phyloP scores from a whole-genome alignment of 2,888 invertebrate species.

The Galeopsomyia nigrocyanea region DNA sequence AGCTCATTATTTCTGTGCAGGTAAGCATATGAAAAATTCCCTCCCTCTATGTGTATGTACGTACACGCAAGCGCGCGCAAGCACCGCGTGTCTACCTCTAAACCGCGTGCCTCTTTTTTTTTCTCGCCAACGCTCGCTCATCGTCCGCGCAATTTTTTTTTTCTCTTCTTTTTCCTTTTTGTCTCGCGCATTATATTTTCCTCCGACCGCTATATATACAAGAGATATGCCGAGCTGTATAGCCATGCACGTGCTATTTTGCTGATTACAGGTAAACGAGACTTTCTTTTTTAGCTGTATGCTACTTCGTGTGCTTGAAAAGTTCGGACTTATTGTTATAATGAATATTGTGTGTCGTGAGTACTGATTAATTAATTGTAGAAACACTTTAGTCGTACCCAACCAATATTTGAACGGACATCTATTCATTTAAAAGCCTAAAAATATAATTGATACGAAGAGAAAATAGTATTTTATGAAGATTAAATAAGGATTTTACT shows the following conservation, averaged over 20 bases:
- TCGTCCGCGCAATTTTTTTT: not conserved
- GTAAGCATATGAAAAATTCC: constrained; percentile 68
- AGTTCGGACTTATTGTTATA: not conserved
- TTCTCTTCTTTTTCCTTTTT: constrained; percentile 5
- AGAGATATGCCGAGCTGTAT: too few species aligned
- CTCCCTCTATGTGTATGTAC: constrained; percentile 30
- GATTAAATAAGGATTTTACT: too few species aligned
- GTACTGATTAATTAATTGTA: not conserved
- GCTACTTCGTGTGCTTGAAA: not conserved
- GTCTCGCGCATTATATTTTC: constrained; percentile 20
- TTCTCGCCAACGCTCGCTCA: not conserved
- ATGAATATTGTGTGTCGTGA: not conserved
- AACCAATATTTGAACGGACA: too few species aligned
- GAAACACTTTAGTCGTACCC: not conserved
- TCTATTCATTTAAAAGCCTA: too few species aligned
- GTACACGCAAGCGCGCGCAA: not conserved
- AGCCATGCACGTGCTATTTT: constrained; percentile 4
- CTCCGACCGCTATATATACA: not conserved
- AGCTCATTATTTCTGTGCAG: constrained; percentile 68
- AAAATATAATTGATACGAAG: too few species aligned
- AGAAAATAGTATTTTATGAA: too few species aligned
- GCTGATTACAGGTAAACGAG: constrained; percentile 18
- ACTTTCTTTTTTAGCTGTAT: not conserved
- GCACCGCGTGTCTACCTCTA: not conserved
- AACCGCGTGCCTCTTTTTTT: not conserved